phyloP scores from a whole-genome alignment of 1,140 invertebrate species.

The Drosophila auraria region DNA sequence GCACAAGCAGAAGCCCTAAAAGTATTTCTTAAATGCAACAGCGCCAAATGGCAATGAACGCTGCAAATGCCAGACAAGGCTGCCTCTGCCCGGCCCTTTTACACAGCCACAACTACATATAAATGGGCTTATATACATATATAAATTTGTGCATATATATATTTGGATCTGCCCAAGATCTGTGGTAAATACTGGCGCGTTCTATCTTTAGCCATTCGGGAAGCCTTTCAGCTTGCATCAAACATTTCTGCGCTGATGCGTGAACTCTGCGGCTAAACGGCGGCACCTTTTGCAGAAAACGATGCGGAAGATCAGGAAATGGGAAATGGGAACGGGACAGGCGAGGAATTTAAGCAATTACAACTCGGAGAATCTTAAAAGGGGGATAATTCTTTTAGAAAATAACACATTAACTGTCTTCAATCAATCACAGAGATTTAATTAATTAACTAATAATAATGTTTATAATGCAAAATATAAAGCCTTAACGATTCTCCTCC shows the following conservation, averaged over 20 bases:
- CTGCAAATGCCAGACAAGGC: slow-evolving; percentile 64
- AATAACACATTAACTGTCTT: too few relatives aligned
- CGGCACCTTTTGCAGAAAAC: slow-evolving; percentile 53
- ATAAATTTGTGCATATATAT: slow-evolving; percentile 10
- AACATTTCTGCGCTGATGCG: slow-evolving; percentile 74
- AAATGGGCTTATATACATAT: slow-evolving; percentile 14
- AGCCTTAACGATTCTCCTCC: neutral
- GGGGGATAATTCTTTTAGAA: neutral
- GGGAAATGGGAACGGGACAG: slow-evolving; percentile 22
- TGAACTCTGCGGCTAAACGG: slow-evolving; percentile 71
- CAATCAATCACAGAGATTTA: slow-evolving; percentile 1
- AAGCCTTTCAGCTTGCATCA: slow-evolving; percentile 70
- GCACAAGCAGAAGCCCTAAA: slow-evolving; percentile 65
- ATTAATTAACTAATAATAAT: neutral
- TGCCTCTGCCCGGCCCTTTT: slow-evolving; percentile 22
- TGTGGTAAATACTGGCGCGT: slow-evolving; percentile 40
- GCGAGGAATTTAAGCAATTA: slow-evolving; percentile 29
- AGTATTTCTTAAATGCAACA: slow-evolving; percentile 70
- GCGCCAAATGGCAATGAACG: slow-evolving; percentile 71
- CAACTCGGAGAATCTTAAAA: too few relatives aligned
- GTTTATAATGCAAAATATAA: neutral
- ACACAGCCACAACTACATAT: slow-evolving; percentile 15
- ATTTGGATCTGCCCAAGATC: slow-evolving; percentile 27
- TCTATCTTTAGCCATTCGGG: slow-evolving; percentile 37
- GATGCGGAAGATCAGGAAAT: slow-evolving; percentile 76